Base-by-base conservation (phyloP, 2,113 vertebrate species). In the Anguilla japonica region DNA sequence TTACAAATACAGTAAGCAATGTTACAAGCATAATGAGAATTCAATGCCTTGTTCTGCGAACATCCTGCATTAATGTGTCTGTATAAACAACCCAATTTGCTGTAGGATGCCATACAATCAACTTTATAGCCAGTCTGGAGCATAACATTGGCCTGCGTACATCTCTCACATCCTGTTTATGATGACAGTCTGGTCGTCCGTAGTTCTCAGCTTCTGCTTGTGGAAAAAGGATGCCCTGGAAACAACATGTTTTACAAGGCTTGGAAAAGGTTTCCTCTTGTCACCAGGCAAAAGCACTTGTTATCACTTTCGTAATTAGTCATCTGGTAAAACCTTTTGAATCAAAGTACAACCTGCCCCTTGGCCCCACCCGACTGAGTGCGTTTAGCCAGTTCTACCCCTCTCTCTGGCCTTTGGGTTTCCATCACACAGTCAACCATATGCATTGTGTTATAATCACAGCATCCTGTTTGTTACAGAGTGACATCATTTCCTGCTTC, bases 381-480 rank as follows among this genome's bases (percentile, higher is more conserved):
- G 18, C 5, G 16, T 43, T 29, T 78, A 34, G 26, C 81, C 84
- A 88, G 88, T 87, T 40, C 13, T 80, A 81, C 90, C 91, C 91
- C 92, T 94, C 94, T 93, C 94, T 95, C 91, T 95, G 95, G 93
- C 92, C 93, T 89, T 90, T 89, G 89, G 82, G 90, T 87, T 89
- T 85, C 92, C 94, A 93, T 89, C 92, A 91, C 92, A 92, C 92
- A 87, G 88, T 75, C 82, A 91, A 90, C 91, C 93, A 92, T 94
- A 95, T 41, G 89, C 85, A 94, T 94, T 94, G 94, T 93, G 90
- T 95, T 96, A 96, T 95, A 97, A 96, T 97, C 96, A 95, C 93
- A 90, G 91, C 94, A 97, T 97, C 97, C 97, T 97, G 96, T 96
- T 97, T 97, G 95, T 95, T 96, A 95, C 95, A 94, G 88, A 91